These are phyloP conservation scores for Cynocephalus volans DNA, from an alignment of 2,113 vertebrate genomes.

Conservation along the genomic window DNA sequence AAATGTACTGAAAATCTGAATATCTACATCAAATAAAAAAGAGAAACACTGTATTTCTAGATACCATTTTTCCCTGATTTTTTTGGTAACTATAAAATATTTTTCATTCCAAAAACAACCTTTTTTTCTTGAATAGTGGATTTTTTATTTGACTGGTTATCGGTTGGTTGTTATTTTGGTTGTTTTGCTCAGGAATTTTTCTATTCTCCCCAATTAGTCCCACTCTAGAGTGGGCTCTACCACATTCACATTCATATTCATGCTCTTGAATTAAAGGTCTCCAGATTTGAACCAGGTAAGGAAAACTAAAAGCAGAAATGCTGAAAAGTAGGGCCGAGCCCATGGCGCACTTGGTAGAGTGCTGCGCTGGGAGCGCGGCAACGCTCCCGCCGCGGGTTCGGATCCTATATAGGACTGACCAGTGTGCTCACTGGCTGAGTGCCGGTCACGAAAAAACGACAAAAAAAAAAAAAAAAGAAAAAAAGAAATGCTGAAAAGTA, in stretches of 20 bases:
- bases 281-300: not conserved
- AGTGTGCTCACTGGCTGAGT: too few relatives aligned
- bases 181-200: not conserved
- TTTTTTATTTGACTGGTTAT: not conserved
- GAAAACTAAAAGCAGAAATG: not conserved
- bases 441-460: too few relatives aligned
- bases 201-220: not conserved
- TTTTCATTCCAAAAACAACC: constrained; percentile 32
- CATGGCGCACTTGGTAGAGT: too few relatives aligned
- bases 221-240: not conserved
- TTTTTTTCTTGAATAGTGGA: not conserved
- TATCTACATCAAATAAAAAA: constrained; percentile 22
- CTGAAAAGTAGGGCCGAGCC: not conserved
- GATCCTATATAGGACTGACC: too few relatives aligned
- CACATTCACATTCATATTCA: not conserved
- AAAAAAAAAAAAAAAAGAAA: too few relatives aligned
- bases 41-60: not conserved
- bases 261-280: not conserved
- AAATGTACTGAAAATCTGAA: constrained; percentile 7
- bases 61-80: not conserved
- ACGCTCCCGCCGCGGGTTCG: too few relatives aligned
- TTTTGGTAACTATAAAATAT: not conserved
- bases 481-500: not conserved
- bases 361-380: too few relatives aligned
- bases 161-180: not conserved